phyloP scores from a whole-genome alignment of 2,113 vertebrate genomes.

The Notiomystis cincta region DNA sequence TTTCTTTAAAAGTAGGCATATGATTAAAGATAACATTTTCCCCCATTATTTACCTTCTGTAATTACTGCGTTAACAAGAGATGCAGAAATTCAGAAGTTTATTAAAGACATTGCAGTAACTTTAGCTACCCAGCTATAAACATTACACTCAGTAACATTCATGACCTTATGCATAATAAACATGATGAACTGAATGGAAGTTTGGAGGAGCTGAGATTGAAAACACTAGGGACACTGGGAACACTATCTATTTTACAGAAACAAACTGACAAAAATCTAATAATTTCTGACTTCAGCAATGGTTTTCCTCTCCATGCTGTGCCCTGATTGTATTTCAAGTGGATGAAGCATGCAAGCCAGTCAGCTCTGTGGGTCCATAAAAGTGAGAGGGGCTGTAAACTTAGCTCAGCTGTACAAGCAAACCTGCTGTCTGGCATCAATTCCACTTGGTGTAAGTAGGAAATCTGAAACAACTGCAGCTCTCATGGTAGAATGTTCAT shows the following conservation, averaged over 20 bases:
- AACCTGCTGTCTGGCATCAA: constrained; percentile 22
- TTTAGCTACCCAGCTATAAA: background rate
- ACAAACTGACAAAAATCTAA: background rate
- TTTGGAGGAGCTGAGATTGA: background rate
- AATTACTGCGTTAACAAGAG: background rate
- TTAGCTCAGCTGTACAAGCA: constrained; percentile 49
- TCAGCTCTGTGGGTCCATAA: background rate
- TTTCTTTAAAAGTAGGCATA: background rate
- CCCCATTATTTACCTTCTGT: background rate
- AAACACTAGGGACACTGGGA: background rate
- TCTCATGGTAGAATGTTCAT: background rate
- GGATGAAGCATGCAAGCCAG: background rate
- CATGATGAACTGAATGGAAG: background rate
- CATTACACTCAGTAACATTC: background rate
- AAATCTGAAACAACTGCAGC: constrained; percentile 35
- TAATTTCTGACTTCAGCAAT: background rate
- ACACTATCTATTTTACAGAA: background rate
- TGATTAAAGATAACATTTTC: background rate
- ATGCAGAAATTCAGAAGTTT: background rate
- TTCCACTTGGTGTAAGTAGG: background rate
- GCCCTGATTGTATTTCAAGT: background rate
- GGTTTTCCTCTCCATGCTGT: background rate
- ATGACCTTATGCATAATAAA: background rate
- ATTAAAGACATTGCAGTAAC: background rate
- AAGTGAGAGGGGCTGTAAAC: constrained; percentile 10